Conservation (phyloP, 2,113 vertebrate species). For the Trochalopteron elliotii region DNA sequence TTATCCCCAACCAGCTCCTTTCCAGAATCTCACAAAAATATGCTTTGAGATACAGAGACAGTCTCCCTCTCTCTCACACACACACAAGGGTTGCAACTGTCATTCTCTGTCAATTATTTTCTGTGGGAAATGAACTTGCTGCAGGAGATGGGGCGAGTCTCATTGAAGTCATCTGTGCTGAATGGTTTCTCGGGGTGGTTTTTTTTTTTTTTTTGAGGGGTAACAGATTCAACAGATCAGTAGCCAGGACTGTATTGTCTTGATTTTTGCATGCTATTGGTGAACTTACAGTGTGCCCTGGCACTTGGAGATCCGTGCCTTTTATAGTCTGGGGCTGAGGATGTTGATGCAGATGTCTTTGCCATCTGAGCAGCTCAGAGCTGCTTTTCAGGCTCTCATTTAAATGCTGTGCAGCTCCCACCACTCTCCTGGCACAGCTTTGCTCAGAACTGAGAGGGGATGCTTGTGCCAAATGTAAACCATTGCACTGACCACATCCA, state of each 20-base stretch:
- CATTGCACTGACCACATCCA: not conserved
- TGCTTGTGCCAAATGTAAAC: not conserved
- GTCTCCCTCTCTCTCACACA: not conserved
- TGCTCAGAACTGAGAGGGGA: not conserved
- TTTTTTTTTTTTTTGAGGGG: not conserved
- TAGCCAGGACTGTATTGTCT: not conserved
- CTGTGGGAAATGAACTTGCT: slow-evolving; percentile 46
- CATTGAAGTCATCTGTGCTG: not conserved
- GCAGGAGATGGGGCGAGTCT: not conserved
- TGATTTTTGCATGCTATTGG: not conserved
- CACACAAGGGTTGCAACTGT: not conserved
- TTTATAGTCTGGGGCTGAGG: not conserved
- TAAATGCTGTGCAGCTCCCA: not conserved
- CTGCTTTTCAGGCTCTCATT: slow-evolving; percentile 20
- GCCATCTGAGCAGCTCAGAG: not conserved
- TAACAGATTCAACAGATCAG: not conserved
- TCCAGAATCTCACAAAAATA: slow-evolving; percentile 29
- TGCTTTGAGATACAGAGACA: slow-evolving; percentile 1
- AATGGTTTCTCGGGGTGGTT: not conserved
- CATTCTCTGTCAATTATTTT: slow-evolving; percentile 23
- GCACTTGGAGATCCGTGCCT: not conserved
- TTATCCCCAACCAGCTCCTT: not conserved
- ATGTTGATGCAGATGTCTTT: not conserved
- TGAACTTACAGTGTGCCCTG: not conserved
- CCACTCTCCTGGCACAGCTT: not conserved